Base-by-base conservation (phyloP, 2,797 vertebrate genomes). In the Bufotes viridis region DNA sequence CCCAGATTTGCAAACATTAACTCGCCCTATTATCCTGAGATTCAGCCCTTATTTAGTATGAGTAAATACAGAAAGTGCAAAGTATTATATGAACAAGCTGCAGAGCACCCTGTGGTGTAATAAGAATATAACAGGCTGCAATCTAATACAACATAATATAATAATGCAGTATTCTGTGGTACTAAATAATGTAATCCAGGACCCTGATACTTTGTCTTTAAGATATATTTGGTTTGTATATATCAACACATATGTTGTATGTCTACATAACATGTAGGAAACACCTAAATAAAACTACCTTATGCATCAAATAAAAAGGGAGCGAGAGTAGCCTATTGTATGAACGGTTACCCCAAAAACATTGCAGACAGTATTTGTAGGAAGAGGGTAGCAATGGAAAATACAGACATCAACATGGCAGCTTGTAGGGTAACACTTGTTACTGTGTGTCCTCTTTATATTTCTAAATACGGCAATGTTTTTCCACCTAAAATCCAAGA, bases 1-100 rank as follows among this genome's bases (percentile, higher is more conserved):
- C 58, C 58, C 70, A 76, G 72, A 85, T 85, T 85, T 85, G 83
- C 72, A 85, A 85, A 85, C 70, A 85, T 85, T 78, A 85, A 63
- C 72, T 51, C 7, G 58, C 58, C 72, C 72, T 63, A 51, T 85
- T 76, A 85, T 85, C 83, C 72, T 26, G 83, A 42, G 57, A 76
- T 85, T 20, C 58, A 49, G 58, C 58, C 72, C 83, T 65, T 49
- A 51, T 84, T 85, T 61, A 60, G 15, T 51, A 51, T 65, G 80
- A 65, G 80, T 67, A 65, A 67, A 81, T 81, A 51, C 18, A 49
- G 60, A n/a, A 63, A 10, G 0, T 3, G 18, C 4, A 51, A 60
- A 7, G 26, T 51, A 24, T 53, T 53, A 14, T 24, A 55, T 15
- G n/a, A 7, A 8, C 49, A 13, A n/a, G 75, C 22, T n/a, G 22